Evolutionary conservation across 2,113 vertebrate genomes (phyloP), one percentile per base, ranked within the genome.

Genomic region (Tiliqua scincoides): DNA sequence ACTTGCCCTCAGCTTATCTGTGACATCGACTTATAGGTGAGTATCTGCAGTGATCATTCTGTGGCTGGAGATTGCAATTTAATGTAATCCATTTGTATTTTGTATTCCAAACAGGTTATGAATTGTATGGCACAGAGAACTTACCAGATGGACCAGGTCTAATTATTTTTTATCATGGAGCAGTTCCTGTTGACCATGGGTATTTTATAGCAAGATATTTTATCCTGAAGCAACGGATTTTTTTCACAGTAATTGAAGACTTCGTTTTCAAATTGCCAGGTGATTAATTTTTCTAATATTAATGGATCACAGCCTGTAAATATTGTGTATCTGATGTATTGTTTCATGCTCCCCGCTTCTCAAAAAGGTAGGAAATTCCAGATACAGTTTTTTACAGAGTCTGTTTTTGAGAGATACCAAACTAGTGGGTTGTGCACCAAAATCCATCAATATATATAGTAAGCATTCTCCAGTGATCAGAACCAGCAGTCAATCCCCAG

Each of bases 91-190:
- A 17, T 87, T 52, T 91, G n/a, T 27, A 59, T 87, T 92, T 94
- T 91, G 54, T 87, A 61, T 91, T 91, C 85, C 37, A 8, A 88
- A 93, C 85, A 96, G 95, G 95, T 88, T 96, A 96, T 89, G 95
- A 96, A 90, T 87, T 96, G 84, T 90, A 94, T 84, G 95, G 95
- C 2, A 92, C 93, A 88, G 95, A 96, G 87, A 95, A 96, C 90
- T 90, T 96, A 85, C 95, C 95, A 32, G 70, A 97, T 92, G 98
- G 98, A 78, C 96, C 97, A 76, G 98, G 97, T 14, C 94, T 99
- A 83, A 98, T 99, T 25, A 98, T 99, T 76, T 99, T 98, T 93
- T 98, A 98, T 86, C 98, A 98, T 52, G 98, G 98, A 93, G 97
- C 98, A 59, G 97, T 98, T 93, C 98, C 98, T 12, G 95, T 99